Conservation (phyloP, 2,797 vertebrate genomes). For the Poeciliopsis presidionis region DNA sequence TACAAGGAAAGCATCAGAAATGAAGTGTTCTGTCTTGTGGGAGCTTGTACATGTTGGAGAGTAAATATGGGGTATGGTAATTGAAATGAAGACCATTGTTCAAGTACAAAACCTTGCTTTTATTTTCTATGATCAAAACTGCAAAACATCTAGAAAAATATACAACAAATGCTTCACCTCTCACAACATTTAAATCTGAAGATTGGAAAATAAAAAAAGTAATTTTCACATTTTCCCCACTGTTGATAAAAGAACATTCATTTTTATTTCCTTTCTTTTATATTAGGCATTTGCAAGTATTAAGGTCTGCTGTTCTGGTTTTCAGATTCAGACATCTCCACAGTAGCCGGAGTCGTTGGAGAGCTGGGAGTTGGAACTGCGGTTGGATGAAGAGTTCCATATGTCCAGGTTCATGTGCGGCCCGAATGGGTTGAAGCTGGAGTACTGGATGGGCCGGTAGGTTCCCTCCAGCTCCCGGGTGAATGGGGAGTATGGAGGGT, state of each 20-base stretch:
- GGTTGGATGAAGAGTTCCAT: slow-evolving; percentile 93
- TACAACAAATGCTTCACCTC: slow-evolving; percentile 86
- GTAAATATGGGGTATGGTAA: neutral
- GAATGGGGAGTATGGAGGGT: slow-evolving; percentile 83
- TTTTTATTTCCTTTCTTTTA: slow-evolving; percentile 75
- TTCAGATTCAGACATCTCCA: slow-evolving; percentile 79
- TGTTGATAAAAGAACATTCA: slow-evolving; percentile 82
- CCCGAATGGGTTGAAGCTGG: slow-evolving; percentile 95
- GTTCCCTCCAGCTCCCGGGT: slow-evolving; percentile 84
- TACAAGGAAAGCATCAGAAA: no score
- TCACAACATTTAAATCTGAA: slow-evolving; percentile 84
- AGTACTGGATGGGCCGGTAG: slow-evolving; percentile 87
- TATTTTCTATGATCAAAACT: slow-evolving; percentile 85
- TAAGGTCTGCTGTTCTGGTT: slow-evolving; percentile 36
- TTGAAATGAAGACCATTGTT: slow-evolving; percentile 34
- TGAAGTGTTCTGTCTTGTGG: no score
- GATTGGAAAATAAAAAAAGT: slow-evolving; percentile 81
- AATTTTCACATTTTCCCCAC: slow-evolving; percentile 82
- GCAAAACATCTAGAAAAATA: slow-evolving; percentile 92
- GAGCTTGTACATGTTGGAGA: no score
- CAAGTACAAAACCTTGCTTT: slow-evolving; percentile 84
- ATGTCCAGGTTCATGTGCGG: slow-evolving; percentile 99
- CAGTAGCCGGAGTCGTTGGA: slow-evolving; percentile 96
- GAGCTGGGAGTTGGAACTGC: slow-evolving; percentile 92
- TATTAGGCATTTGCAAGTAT: slow-evolving; percentile 67